Percentiles rank a stretch among this genome's conserved stretches.
Conservation (phyloP, 2,888 invertebrate species). For the Argynnis bischoffii region DNA sequence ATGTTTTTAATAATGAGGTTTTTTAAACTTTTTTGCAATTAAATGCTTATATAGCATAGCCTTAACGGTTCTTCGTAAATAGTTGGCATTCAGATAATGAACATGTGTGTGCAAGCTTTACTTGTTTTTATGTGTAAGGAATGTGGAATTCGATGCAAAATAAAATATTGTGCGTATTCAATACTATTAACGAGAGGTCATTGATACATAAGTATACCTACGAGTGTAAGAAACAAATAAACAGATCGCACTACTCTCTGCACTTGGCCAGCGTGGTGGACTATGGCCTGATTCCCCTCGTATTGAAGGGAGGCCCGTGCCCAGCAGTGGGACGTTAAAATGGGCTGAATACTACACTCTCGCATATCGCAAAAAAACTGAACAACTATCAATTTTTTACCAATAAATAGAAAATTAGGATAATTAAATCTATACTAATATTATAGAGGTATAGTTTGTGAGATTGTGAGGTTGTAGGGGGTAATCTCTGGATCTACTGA, state of each 20-base stretch:
- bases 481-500: too few species aligned
- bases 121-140: conserved; percentile 19
- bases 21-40: conserved; percentile 17
- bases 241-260: neutral
- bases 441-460: too few species aligned
- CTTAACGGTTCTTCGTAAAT: conserved; percentile 24
- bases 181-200: conserved; percentile 18
- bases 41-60: conserved; percentile 18
- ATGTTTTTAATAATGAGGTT: conserved; percentile 12
- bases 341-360: neutral
- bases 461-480: too few species aligned
- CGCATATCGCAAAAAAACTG: too few species aligned
- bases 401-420: too few species aligned
- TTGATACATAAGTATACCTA: conserved; percentile 14
- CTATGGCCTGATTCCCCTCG: too few species aligned
- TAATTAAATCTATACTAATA: too few species aligned
- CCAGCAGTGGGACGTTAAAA: too few species aligned
- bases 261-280: too few species aligned
- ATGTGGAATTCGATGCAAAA: conserved; percentile 22
- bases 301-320: too few species aligned
- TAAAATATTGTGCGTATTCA: conserved; percentile 24
- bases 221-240: neutral
- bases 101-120: conserved; percentile 16
- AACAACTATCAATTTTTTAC: too few species aligned
- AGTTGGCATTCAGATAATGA: conserved; percentile 23